These are phyloP conservation scores for Gulo gulo DNA, from an alignment of 2,113 vertebrate species.

Conservation along the genomic window DNA sequence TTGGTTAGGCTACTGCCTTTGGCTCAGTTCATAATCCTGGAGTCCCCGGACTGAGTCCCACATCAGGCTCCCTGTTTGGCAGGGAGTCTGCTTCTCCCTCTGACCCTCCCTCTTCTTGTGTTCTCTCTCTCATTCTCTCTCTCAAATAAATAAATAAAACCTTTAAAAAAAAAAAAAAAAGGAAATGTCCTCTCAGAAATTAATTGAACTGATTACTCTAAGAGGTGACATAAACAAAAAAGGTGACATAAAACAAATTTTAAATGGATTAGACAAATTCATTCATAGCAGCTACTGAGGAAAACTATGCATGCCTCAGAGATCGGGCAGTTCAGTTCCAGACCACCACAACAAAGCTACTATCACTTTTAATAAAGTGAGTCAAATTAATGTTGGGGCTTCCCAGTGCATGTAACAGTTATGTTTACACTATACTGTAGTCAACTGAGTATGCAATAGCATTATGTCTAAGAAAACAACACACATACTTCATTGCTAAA, in stretches of 20 bases:
- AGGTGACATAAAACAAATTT: neutral
- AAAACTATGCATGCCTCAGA: neutral
- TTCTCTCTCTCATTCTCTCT: too few species aligned
- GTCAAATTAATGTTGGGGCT: neutral
- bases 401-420: neutral
- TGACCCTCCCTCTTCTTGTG: too few species aligned
- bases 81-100: too few species aligned
- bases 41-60: too few species aligned
- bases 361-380: neutral
- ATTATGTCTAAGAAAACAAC: neutral
- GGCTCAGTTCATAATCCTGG: too few species aligned
- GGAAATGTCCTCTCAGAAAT: neutral
- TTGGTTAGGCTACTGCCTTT: too few species aligned
- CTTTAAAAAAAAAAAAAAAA: neutral
- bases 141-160: too few species aligned
- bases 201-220: neutral
- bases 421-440: neutral
- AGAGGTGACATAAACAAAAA: neutral
- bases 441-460: neutral
- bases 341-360: neutral
- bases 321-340: neutral
- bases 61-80: too few species aligned
- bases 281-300: neutral
- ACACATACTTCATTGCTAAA: neutral
- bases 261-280: neutral